These are phyloP conservation scores for Diplodus sargus DNA, from an alignment of 2,797 vertebrate genomes.

Conservation along the genomic window DNA sequence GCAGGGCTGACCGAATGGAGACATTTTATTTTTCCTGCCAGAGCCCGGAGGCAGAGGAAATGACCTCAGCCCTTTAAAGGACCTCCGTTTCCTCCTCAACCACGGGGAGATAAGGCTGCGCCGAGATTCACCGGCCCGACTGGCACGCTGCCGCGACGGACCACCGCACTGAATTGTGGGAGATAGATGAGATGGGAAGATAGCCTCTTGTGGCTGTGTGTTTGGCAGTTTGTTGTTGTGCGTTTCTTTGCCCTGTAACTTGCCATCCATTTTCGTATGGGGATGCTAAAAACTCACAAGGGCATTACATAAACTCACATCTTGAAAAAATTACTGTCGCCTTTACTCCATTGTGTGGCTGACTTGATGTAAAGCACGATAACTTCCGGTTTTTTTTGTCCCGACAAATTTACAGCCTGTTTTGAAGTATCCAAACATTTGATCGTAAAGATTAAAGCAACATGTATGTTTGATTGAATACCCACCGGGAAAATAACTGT, in stretches of 20 bases:
- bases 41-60: slow-evolving; percentile 89
- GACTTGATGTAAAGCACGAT: slow-evolving; percentile 53
- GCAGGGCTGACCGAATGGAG: slow-evolving; percentile 86
- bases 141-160: slow-evolving; percentile 72
- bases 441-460: slow-evolving; percentile 35
- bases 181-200: slow-evolving; percentile 81
- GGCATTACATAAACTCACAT: slow-evolving; percentile 64
- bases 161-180: slow-evolving; percentile 84
- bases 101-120: slow-evolving; percentile 84
- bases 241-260: slow-evolving; percentile 57
- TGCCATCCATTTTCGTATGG: slow-evolving; percentile 62
- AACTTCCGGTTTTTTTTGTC: slow-evolving; percentile 39
- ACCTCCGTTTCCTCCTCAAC: slow-evolving; percentile 87
- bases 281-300: slow-evolving; percentile 62
- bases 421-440: slow-evolving; percentile 34
- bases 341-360: slow-evolving; percentile 45
- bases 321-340: slow-evolving; percentile 63
- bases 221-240: slow-evolving; percentile 63
- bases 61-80: slow-evolving; percentile 88
- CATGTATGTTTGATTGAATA: neutral
- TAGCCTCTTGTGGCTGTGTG: slow-evolving; percentile 61
- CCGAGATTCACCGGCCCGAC: slow-evolving; percentile 76
- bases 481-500: neutral
- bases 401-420: slow-evolving; percentile 28
- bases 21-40: slow-evolving; percentile 85